Percentiles rank a stretch among this genome's conserved stretches.
Conservation (phyloP, 2,797 vertebrate species). For the Peromyscus melanophrys region DNA sequence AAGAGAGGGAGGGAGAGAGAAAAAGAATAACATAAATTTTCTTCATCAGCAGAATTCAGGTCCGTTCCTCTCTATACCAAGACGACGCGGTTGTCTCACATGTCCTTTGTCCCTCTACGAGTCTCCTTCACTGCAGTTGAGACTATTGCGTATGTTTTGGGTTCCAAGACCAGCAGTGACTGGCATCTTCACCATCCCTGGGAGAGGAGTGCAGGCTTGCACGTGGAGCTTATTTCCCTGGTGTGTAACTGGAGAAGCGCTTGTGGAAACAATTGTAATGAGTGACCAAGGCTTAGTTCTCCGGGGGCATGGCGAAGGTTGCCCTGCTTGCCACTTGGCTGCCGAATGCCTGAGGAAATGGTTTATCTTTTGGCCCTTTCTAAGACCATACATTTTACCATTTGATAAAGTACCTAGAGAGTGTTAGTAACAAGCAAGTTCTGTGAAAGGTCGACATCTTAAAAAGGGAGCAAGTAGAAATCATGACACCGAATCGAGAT, state of each 20-base stretch:
- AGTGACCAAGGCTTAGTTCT: conserved; percentile 8
- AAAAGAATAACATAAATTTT: background rate
- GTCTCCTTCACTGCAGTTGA: conserved; percentile 44
- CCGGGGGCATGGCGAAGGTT: background rate
- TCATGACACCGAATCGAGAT: background rate
- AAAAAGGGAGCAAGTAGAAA: background rate
- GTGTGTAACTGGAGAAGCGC: background rate
- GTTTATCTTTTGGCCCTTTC: background rate
- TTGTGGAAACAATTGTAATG: conserved; percentile 25
- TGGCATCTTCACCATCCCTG: background rate
- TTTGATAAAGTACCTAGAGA: background rate
- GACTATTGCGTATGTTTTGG: background rate
- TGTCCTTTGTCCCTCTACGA: background rate
- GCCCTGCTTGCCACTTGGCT: background rate
- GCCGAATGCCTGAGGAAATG: background rate
- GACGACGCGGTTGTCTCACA: background rate
- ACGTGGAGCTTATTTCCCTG: background rate
- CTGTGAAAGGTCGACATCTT: conserved; percentile 11
- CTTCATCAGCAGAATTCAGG: background rate
- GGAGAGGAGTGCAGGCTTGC: background rate
- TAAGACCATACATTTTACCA: conserved; percentile 23
- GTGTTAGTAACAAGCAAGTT: conserved; percentile 19
- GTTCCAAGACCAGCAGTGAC: background rate
- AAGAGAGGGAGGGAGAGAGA: background rate
- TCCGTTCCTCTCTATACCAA: background rate